Percentiles rank a stretch among this genome's conserved stretches.
Conservation (phyloP, 2,888 invertebrate genomes). For the Spatulosminthurus flaviceps region DNA sequence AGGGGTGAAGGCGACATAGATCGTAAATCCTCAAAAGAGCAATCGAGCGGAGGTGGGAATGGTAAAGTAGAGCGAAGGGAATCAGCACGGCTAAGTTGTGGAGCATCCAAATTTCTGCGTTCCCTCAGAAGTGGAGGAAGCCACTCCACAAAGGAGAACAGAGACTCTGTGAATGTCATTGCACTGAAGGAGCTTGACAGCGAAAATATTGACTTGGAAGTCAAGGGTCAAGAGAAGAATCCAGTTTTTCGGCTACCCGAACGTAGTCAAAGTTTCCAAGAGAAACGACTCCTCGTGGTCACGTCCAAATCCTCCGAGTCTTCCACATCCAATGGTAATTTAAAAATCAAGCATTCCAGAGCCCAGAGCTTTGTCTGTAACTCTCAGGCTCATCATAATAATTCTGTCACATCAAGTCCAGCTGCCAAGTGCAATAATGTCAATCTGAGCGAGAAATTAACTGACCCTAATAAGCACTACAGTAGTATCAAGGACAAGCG, state of each 20-base stretch:
- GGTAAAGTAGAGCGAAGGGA: constrained; percentile 61
- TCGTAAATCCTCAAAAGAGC: constrained; percentile 52
- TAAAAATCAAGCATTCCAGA: constrained; percentile 60
- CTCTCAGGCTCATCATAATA: constrained; percentile 23
- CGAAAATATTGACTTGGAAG: constrained; percentile 48
- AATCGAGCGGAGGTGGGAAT: constrained; percentile 38
- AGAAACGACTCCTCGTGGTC: constrained; percentile 59
- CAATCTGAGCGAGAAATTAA: constrained; percentile 37
- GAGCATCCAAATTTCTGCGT: constrained; percentile 62
- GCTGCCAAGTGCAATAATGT: constrained; percentile 12
- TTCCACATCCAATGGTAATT: constrained; percentile 34
- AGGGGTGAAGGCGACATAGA: constrained; percentile 42
- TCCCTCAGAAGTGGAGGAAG: constrained; percentile 35
- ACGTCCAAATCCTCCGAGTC: constrained; percentile 54
- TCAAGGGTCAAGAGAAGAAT: constrained; percentile 39
- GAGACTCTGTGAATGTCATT: constrained; percentile 57
- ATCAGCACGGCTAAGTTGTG: constrained; percentile 58
- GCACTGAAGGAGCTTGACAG: constrained; percentile 60
- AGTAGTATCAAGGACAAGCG: constrained; percentile 27
- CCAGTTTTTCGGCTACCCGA: constrained; percentile 53
- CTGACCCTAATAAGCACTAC: constrained; percentile 26
- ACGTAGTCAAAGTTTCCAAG: constrained; percentile 63
- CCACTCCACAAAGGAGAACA: constrained; percentile 36
- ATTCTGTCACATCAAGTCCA: background rate
- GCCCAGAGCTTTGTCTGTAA: constrained; percentile 62